phyloP scores from a whole-genome alignment of 1,140 invertebrate species.

The Conus betulinus region DNA sequence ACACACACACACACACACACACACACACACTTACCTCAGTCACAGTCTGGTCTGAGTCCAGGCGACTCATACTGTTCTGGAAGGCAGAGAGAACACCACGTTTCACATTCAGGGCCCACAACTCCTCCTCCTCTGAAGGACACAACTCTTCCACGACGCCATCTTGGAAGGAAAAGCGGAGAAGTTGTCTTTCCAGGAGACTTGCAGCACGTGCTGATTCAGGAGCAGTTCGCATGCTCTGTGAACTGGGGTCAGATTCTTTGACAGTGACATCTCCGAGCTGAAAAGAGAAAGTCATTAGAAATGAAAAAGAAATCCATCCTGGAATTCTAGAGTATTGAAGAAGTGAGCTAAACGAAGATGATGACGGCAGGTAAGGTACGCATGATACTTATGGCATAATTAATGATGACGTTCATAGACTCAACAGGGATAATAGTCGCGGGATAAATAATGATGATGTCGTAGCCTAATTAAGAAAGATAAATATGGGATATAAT shows the following conservation, averaged over 20 bases:
- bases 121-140: constrained; percentile 78
- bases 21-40: constrained; percentile 21
- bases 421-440: too few species aligned
- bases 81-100: constrained; percentile 89
- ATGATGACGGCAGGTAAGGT: neutral
- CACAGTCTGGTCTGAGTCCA: constrained; percentile 78
- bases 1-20: constrained; percentile 6
- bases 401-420: neutral
- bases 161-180: constrained; percentile 79
- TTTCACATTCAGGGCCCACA: constrained; percentile 92
- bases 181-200: constrained; percentile 67
- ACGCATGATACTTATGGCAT: neutral
- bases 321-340: neutral
- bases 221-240: constrained; percentile 31
- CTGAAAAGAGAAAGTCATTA: neutral
- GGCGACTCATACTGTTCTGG: constrained; percentile 90
- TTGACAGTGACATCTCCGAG: constrained; percentile 46
- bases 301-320: neutral
- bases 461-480: too few species aligned
- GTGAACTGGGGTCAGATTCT: constrained; percentile 43
- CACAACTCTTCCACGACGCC: constrained; percentile 76
- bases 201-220: constrained; percentile 38
- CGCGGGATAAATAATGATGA: too few species aligned
- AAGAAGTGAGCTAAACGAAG: neutral
- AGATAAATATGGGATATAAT: too few species aligned